Base-by-base conservation (phyloP, 2,888 invertebrate genomes). In the Polymixis flavicincta region DNA sequence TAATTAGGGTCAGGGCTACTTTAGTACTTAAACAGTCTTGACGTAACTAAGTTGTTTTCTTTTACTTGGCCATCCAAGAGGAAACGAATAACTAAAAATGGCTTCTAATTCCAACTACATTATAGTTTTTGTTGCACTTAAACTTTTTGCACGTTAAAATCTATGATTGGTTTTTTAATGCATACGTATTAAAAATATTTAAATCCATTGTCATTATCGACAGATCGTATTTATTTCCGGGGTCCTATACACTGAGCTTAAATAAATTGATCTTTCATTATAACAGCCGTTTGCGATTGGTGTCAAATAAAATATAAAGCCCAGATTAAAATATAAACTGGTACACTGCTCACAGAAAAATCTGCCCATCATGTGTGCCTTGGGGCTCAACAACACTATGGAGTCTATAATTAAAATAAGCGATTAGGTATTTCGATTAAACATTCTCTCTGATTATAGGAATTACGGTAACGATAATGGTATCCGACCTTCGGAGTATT, bases 1-100 rank as follows among this genome's bases (percentile, higher is more conserved):
- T 80, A 78, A 86, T 85, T 86, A 86, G 65, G 79, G 85, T 84
- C 86, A 86, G 61, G 82, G 85, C 48, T 72, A 69, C 75, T 86
- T 85, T 82, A 82, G 52, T 77, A 60, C 69, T 77, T 75, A 76
- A 60, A 71, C 65, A 73, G 63, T 67, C 25, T 52, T 85, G 60
- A 81, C 59, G 72, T 81, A 81, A 83, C 37, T 22, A 37, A 25
- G 45, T 63, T 65, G 28, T 77, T 65, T 72, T 74, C 71, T 69
- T 65, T 66, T 64, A 64, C 70, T 59, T n/a, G 22, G 28, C 22
- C 68, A 73, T 71, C 60, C 73, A 70, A 65, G 50, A 71, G 83
- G 72, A 84, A 71, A 69, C 25, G 9, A 72, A 72, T 45, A 28
- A 42, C 59, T 52, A 57, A 74, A 71, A 61, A 61, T 57, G 4